Evolutionary conservation across 1,140 invertebrate genomes (phyloP).

Genomic region (Wasmannia auropunctata): DNA sequence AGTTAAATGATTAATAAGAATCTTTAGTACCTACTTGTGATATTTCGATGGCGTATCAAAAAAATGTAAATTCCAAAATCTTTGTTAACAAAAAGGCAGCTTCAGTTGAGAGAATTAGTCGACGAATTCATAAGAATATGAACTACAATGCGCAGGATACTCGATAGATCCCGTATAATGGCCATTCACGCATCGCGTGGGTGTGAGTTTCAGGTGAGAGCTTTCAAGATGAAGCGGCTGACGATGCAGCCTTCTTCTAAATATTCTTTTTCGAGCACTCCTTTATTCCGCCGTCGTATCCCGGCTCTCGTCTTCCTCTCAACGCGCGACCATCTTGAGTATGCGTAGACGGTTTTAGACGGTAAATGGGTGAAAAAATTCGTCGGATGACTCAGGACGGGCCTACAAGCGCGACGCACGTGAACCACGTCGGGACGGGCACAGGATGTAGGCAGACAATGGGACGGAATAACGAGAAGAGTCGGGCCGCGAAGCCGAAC

Average conservation of each 20-base stretch:
- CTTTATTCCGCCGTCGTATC: constrained; percentile 2
- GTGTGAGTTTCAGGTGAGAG: constrained; percentile 42
- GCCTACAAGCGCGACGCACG: constrained; percentile 38
- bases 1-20: not conserved
- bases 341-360: constrained; percentile 44
- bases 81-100: not conserved
- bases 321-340: not conserved
- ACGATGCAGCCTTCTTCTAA: constrained; percentile 43
- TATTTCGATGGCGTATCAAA: not conserved
- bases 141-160: not conserved
- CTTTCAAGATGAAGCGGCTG: constrained; percentile 26
- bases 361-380: constrained; percentile 76
- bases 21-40: not conserved
- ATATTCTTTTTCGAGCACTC: not conserved
- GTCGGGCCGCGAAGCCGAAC: constrained; percentile 33
- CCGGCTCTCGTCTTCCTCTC: not conserved
- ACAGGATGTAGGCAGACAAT: constrained; percentile 76
- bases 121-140: not conserved
- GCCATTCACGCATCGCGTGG: constrained; percentile 6
- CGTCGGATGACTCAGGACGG: constrained; percentile 69
- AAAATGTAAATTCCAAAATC: not conserved
- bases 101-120: not conserved
- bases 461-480: constrained; percentile 64
- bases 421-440: constrained; percentile 58
- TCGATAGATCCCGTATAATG: not conserved